Conservation (phyloP, 2,113 vertebrate species). For the Macaca fascicularis region T2T-MFA8v1.1 NC_088376.1:178365501-178366000, state of each 20-base stretch:
- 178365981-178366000: not conserved
- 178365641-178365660: conserved; percentile 59
- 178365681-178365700: not conserved
- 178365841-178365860: not conserved
- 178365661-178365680: conserved; percentile 44
- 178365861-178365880: not conserved
- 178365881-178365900: not conserved
- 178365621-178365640: conserved; percentile 15
- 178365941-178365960: not conserved
- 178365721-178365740: not conserved
- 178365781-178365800: not conserved
- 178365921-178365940: not conserved
- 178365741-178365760: conserved; percentile 19
- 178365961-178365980: not conserved
- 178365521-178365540: not conserved
- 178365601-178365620: conserved; percentile 17
- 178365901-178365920: not conserved
- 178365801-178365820: not conserved
- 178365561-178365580: not conserved
- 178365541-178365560: not conserved
- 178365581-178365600: not conserved
- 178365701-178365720: not conserved
- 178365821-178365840: not conserved
- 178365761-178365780: conserved; percentile 28
- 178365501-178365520: not conserved